Evolutionary conservation across 2,888 invertebrate species (phyloP).

Genomic region (Macrophya annulata): DNA sequence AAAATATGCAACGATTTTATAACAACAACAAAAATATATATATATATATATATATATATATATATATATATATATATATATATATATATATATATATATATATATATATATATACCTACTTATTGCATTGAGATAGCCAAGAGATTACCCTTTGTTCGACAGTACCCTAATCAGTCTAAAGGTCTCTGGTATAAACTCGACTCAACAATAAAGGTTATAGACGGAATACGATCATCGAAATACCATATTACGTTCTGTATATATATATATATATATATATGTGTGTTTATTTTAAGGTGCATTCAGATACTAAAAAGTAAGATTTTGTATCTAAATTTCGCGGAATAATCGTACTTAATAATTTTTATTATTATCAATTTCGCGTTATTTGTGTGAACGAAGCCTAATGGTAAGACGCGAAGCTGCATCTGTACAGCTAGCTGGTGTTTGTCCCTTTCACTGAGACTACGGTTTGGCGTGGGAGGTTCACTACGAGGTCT

Average conservation of each 20-base stretch:
- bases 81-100: no score
- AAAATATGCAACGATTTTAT: no score
- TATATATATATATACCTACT: neutral
- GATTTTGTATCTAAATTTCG: neutral
- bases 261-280: no score
- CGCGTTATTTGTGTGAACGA: constrained; percentile 59
- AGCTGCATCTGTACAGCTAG: constrained; percentile 55
- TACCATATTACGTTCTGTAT: constrained; percentile 7
- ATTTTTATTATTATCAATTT: neutral
- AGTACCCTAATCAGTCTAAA: constrained; percentile 33
- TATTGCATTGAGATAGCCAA: neutral
- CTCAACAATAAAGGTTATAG: constrained; percentile 67
- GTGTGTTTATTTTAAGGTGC: constrained; percentile 5
- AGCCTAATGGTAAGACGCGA: constrained; percentile 58
- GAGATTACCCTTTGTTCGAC: constrained; percentile 38
- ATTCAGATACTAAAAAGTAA: neutral
- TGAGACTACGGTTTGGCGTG: constrained; percentile 69
- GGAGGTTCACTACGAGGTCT: constrained; percentile 62
- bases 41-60: no score
- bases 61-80: no score
- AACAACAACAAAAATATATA: no score
- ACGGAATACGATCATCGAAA: constrained; percentile 57
- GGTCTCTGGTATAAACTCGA: constrained; percentile 48
- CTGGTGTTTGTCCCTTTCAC: constrained; percentile 74
- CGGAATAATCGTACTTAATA: neutral